Base-by-base conservation (phyloP, 2,888 invertebrate genomes). In the Chorisops tibialis region DNA sequence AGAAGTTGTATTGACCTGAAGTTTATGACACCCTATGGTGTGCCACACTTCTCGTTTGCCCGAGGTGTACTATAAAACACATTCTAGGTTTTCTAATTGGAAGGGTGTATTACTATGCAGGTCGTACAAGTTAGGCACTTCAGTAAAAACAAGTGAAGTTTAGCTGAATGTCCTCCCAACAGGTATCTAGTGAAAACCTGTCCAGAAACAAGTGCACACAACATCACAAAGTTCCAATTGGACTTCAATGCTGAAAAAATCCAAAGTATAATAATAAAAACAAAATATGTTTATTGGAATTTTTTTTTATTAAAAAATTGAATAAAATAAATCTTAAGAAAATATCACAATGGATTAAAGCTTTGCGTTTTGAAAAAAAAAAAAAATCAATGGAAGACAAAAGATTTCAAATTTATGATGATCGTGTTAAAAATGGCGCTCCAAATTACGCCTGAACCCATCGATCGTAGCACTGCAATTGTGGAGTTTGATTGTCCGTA, bases 401-500 rank as follows among this genome's bases (percentile, higher is more conserved):
- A 30, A 30, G 5, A 7, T 30, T 30, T 30, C 30, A 21, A 56
- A 37, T 30, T 24, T 16, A 12, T 14, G 30, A 16, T 12, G n/a
- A 35, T 14, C 18, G 2, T 24, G 22, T n/a, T 35, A 9, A 35
- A 6, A 35, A 35, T 11, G 11, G 16, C 6, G 1, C 39, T 19
- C 38, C 19, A 12, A 7, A 14, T 81, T 80, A 88, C 68, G 87
- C 87, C 80, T 88, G 87, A 16, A 86, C 87, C 87, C 87, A 88
- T 74, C 87, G 80, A 79, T 82, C 79, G 59, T 71, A n/a, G 11
- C 38, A 68, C 63, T 73, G 74, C 52, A 70, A 64, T 49, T 70
- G 70, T 59, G 76, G 75, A 52, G 74, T 68, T 69, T 76, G 74
- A 68, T 76, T 75, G 65, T 69, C 65, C 16, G 77, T 77, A 68